These are phyloP conservation scores for Frieseomelitta varia DNA, from an alignment of 1,140 invertebrate species.

Conservation along the genomic window DNA sequence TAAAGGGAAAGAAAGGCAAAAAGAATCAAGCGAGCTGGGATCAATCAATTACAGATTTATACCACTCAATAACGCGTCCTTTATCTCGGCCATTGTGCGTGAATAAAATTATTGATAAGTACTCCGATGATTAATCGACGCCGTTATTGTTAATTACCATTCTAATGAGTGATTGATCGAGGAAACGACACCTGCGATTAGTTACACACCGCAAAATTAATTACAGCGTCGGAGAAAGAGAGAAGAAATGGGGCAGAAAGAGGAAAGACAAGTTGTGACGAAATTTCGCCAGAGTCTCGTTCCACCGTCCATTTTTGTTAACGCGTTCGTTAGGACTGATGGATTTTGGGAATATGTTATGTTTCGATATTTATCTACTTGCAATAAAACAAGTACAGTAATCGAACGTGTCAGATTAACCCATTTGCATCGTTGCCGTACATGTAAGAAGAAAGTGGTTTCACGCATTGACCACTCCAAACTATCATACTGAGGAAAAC, in stretches of 20 bases:
- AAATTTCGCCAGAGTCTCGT: constrained; percentile 5
- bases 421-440: too few relatives aligned
- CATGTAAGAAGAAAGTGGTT: too few relatives aligned
- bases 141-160: constrained; percentile 45
- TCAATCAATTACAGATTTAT: constrained; percentile 44
- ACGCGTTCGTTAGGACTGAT: too few relatives aligned
- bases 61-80: constrained; percentile 29
- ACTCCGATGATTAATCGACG: constrained; percentile 43
- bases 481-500: too few relatives aligned
- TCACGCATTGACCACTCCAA: too few relatives aligned
- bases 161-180: constrained; percentile 52
- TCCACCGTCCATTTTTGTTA: not conserved
- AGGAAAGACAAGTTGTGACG: not conserved
- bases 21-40: not conserved
- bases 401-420: too few relatives aligned
- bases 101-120: constrained; percentile 47
- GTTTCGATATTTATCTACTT: too few relatives aligned
- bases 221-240: constrained; percentile 6
- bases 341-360: too few relatives aligned
- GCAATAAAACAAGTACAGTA: too few relatives aligned
- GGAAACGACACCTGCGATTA: constrained; percentile 44
- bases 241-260: not conserved
- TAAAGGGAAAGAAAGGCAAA: not conserved
- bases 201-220: constrained; percentile 40
- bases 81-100: not conserved